These are phyloP conservation scores for Akabosia matsudoensis DNA, from an alignment of 1,140 invertebrate species.

Conservation along the genomic window DNA sequence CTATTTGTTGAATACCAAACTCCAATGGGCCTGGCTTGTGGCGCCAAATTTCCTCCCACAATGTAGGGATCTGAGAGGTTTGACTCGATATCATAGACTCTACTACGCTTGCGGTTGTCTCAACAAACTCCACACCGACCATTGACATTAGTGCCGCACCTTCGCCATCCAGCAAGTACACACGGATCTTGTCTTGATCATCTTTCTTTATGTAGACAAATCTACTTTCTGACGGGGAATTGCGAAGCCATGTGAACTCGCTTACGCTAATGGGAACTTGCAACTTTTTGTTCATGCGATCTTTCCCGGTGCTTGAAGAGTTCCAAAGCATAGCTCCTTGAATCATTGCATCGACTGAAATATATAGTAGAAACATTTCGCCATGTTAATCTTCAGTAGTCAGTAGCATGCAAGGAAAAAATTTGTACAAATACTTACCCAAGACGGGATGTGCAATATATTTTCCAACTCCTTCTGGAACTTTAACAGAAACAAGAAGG, in stretches of 20 bases:
- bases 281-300: background rate
- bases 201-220: background rate
- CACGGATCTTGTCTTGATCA: background rate
- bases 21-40: background rate
- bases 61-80: background rate
- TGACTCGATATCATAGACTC: background rate
- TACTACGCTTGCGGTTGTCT: background rate
- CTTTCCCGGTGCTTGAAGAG: constrained; percentile 28
- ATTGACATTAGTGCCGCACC: background rate
- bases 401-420: too few relatives aligned
- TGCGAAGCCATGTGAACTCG: background rate
- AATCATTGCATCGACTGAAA: background rate
- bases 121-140: background rate
- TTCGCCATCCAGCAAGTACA: background rate
- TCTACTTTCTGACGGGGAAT: background rate
- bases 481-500: constrained; percentile 4
- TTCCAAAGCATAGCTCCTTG: background rate
- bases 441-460: constrained; percentile 34
- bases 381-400: too few relatives aligned
- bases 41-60: background rate
- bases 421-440: background rate
- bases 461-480: background rate
- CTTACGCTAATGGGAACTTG: background rate
- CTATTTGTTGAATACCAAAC: background rate
- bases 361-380: too few relatives aligned